Conservation (phyloP, 2,113 vertebrate species). For the Tupaia tana region DNA sequence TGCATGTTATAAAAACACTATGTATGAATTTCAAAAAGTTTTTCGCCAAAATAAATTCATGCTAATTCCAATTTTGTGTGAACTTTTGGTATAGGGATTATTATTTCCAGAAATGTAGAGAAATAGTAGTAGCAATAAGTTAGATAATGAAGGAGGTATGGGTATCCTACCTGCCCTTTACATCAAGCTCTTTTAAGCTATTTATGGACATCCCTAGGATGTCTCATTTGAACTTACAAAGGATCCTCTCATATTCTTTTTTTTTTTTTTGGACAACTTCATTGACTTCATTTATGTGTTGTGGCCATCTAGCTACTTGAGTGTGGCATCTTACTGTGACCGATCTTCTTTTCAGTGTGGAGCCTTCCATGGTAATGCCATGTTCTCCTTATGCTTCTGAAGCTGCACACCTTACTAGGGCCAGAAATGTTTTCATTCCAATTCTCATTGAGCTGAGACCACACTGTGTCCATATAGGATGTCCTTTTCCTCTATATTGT, state of each 20-base stretch:
- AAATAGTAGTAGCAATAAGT: not conserved
- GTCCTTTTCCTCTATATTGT: constrained; percentile 2
- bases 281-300: not conserved
- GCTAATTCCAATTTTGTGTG: too few relatives aligned
- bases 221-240: not conserved
- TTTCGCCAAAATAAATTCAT: too few relatives aligned
- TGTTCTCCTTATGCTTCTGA: not conserved
- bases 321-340: not conserved
- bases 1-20: too few relatives aligned
- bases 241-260: not conserved
- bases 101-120: not conserved
- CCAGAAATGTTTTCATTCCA: not conserved
- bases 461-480: not conserved
- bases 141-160: constrained; percentile 16
- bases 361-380: not conserved
- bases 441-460: not conserved
- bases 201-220: not conserved
- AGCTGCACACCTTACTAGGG: not conserved
- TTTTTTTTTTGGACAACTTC: not conserved
- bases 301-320: not conserved
- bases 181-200: not conserved
- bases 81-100: not conserved
- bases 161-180: not conserved
- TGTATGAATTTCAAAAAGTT: too few relatives aligned
- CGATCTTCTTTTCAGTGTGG: not conserved